Evolutionary conservation across 2,797 vertebrate genomes (phyloP), one percentile per base, ranked within the genome.

Genomic region (Dallia pectoralis): DNA sequence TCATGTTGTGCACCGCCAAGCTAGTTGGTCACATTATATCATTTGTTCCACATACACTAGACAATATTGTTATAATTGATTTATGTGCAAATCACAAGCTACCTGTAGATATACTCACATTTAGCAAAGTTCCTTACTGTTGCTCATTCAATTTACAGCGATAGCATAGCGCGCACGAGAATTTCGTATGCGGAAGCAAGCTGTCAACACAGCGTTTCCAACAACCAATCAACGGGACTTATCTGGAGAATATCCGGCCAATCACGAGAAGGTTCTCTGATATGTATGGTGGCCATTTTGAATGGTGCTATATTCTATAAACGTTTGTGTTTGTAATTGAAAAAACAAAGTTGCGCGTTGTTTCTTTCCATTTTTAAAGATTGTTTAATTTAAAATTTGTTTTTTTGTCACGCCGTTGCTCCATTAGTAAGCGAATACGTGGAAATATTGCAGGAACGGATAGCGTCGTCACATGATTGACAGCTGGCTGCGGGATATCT

Each of bases 271-370:
- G 1, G 71, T 0, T 90, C 80, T 77, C 84, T 90, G 73, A 40
- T 18, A 40, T 2, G 84, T 4, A 56, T 30, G 15, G 74, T 15
- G 84, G 87, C 90, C 91, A 92, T 93, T 88, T 93, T 90, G 82
- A 70, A 32, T 59, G 3, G 19, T 33, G 29, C 25, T 25, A 27
- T 32, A 32, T 29, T 32, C 22, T 59, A 32, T 29, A 0, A 75
- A 83, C 77, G 80, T 82, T 40, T 30, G 18, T 53, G 9, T 70
- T n/a, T 32, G 53, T 48, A 11, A 4, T 29, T 30, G 18, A 19
- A 14, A 69, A 51, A 32, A 18, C 29, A 30, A 22, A 53, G n/a
- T 53, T 33, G 27, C 9, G 56, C 11, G 14, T 49, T 22, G 29
- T 8, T 51, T 51, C 33, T 30, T n/a, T 33, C 9, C 32, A 15